phyloP scores from a whole-genome alignment of 2,888 invertebrate genomes.

The Cryptus armator region DNA sequence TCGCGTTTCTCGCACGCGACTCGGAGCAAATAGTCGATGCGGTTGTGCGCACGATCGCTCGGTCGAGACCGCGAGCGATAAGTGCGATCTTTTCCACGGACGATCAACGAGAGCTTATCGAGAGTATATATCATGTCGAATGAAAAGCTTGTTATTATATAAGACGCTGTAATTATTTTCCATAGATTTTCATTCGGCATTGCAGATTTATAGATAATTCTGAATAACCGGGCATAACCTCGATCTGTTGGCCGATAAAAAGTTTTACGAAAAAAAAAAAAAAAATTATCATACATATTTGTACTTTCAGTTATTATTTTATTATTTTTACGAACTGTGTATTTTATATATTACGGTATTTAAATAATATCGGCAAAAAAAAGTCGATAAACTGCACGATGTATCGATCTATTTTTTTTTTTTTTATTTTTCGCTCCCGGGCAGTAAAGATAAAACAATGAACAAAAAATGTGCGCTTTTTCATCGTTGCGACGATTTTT shows the following conservation, averaged over 20 bases:
- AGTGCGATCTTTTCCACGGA: slow-evolving; percentile 44
- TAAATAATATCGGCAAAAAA: neutral
- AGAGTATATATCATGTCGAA: slow-evolving; percentile 13
- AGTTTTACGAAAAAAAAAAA: neutral
- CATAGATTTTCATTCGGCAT: no score
- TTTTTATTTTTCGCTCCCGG: neutral
- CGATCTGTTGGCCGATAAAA: no score
- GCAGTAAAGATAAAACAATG: neutral
- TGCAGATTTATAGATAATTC: no score
- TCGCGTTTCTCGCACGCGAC: slow-evolving; percentile 56
- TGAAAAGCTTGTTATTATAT: slow-evolving; percentile 17
- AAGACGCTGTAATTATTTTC: neutral
- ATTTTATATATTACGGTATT: no score
- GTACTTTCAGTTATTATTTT: neutral
- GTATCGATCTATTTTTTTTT: neutral
- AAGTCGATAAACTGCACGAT: neutral
- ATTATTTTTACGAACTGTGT: neutral
- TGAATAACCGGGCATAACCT: no score
- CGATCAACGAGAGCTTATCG: slow-evolving; percentile 50
- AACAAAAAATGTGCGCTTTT: neutral
- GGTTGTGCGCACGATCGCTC: slow-evolving; percentile 32
- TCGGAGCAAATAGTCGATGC: slow-evolving; percentile 1
- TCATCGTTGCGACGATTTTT: neutral
- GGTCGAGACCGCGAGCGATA: slow-evolving; percentile 48
- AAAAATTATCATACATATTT: neutral